A percentile compares a stretch with the other conserved stretches of the same genome.
Conservation (phyloP, 2,888 invertebrate species). For the Rhamphomyia laevipes region DNA sequence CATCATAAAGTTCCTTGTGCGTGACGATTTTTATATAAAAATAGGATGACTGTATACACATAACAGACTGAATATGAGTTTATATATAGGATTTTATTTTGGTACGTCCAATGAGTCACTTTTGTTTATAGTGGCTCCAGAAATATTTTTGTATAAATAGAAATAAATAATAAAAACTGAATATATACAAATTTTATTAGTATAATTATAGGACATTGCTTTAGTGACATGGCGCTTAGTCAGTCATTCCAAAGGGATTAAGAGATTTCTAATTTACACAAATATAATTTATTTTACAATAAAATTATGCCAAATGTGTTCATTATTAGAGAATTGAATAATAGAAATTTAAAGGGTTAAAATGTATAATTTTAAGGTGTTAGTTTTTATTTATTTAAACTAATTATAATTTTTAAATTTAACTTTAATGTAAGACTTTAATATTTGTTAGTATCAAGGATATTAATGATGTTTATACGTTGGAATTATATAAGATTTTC, state of each 20-base stretch:
- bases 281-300: neutral
- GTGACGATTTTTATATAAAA: neutral
- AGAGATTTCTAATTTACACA: neutral
- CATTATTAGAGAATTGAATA: no score
- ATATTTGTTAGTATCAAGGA: no score
- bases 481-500: no score
- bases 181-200: neutral
- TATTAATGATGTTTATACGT: no score
- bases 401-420: no score
- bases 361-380: no score
- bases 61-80: neutral
- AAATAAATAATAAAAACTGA: neutral
- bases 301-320: neutral
- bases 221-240: neutral
- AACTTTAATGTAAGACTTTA: no score
- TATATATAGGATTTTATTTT: neutral
- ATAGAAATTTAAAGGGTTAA: no score
- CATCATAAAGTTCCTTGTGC: neutral
- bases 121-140: neutral
- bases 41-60: neutral
- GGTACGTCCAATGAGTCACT: neutral
- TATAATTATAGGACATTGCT: neutral
- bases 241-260: neutral
- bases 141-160: neutral
- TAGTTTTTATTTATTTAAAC: no score